Conservation (phyloP, 2,888 invertebrate genomes). For the Achlya flavicornis region DNA sequence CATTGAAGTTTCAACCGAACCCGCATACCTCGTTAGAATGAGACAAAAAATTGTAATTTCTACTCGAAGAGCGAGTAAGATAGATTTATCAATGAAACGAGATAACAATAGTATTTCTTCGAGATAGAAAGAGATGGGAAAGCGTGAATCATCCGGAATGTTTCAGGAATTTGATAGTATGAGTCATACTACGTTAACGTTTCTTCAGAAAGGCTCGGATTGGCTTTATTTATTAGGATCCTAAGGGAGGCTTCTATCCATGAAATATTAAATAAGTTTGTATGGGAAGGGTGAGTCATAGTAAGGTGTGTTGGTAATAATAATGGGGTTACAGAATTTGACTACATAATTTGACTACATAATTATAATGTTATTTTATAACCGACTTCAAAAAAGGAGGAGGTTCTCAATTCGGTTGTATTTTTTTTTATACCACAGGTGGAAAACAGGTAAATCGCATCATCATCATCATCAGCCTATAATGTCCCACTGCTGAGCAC, state of each 20-base stretch:
- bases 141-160: slow-evolving; percentile 43
- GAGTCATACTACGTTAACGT: slow-evolving; percentile 36
- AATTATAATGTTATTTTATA: no score
- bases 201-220: background rate
- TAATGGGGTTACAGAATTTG: no score
- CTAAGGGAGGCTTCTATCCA: background rate
- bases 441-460: no score
- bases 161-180: slow-evolving; percentile 29
- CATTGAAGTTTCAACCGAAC: background rate
- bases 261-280: background rate
- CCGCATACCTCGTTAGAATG: slow-evolving; percentile 1
- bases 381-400: no score
- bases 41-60: background rate
- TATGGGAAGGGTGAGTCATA: slow-evolving; percentile 12
- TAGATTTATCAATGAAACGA: slow-evolving; percentile 18
- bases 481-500: no score
- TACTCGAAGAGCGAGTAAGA: slow-evolving; percentile 17
- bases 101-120: slow-evolving; percentile 15
- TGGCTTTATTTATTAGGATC: background rate
- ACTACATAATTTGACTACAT: no score
- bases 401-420: no score
- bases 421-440: no score
- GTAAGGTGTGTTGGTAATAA: background rate
- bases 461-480: no score
- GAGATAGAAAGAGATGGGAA: slow-evolving; percentile 27